phyloP scores from a whole-genome alignment of 2,113 vertebrate species.

The Falco punctatus region DNA sequence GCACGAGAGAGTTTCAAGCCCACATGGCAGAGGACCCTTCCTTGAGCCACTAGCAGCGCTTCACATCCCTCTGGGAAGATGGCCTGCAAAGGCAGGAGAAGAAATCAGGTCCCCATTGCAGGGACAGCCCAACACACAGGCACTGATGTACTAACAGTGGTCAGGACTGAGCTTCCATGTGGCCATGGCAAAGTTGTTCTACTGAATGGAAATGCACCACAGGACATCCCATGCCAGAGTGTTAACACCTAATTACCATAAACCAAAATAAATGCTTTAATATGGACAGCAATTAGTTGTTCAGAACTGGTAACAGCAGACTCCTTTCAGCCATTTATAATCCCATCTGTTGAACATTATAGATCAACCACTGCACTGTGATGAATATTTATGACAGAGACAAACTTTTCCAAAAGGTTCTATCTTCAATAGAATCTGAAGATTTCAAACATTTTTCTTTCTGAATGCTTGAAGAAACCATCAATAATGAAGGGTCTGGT shows the following conservation, averaged over 20 bases:
- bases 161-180: background rate
- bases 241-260: background rate
- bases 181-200: background rate
- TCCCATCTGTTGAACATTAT: background rate
- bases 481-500: background rate
- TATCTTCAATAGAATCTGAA: background rate
- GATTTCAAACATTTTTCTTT: background rate
- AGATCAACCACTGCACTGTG: background rate
- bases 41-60: background rate
- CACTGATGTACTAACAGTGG: background rate
- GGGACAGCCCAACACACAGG: background rate
- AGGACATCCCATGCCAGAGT: background rate
- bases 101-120: background rate
- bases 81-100: background rate
- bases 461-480: background rate
- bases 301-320: background rate
- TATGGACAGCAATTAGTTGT: background rate
- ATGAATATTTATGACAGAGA: constrained; percentile 4
- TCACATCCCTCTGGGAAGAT: background rate
- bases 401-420: background rate
- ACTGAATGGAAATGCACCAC: background rate
- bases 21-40: background rate
- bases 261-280: background rate
- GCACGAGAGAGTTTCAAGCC: background rate
- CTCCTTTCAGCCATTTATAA: background rate